Evolutionary conservation across 2,888 invertebrate species (phyloP).

Genomic region (Aporophyla nigra): DNA sequence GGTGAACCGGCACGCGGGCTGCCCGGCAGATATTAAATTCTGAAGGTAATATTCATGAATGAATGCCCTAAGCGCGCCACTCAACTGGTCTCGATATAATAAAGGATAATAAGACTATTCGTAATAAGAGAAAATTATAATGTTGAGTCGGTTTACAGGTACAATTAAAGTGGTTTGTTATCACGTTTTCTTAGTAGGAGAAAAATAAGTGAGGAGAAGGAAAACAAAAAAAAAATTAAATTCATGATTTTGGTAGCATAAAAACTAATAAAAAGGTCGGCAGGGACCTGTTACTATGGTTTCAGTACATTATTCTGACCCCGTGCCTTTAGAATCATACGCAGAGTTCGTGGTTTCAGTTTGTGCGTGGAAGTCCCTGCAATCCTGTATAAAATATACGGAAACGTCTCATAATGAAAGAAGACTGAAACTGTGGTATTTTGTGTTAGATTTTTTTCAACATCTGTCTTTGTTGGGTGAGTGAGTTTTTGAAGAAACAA

Average conservation of each 20-base stretch:
- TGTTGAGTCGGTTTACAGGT: not conserved
- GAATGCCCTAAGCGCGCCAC: constrained; percentile 50
- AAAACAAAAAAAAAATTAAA: not conserved
- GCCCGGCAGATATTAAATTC: constrained; percentile 65
- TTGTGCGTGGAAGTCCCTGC: no score
- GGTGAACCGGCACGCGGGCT: constrained; percentile 49
- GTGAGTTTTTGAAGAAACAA: not conserved
- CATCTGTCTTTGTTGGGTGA: not conserved
- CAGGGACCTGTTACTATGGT: no score
- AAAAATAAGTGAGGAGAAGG: not conserved
- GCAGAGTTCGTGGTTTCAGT: no score
- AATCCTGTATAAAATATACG: no score
- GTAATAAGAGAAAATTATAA: constrained; percentile 38
- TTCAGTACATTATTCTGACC: no score
- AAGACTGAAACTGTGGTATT: not conserved
- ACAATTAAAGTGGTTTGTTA: constrained; percentile 1
- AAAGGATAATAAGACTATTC: constrained; percentile 32
- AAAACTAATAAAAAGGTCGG: no score
- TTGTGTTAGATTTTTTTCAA: not conserved
- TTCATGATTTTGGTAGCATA: not conserved
- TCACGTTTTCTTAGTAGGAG: not conserved
- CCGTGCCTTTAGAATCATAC: no score
- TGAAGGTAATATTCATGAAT: constrained; percentile 64
- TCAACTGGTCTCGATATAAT: constrained; percentile 47
- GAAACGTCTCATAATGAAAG: no score